phyloP scores from a whole-genome alignment of 2,113 vertebrate species.

The Bubo scandiacus region DNA sequence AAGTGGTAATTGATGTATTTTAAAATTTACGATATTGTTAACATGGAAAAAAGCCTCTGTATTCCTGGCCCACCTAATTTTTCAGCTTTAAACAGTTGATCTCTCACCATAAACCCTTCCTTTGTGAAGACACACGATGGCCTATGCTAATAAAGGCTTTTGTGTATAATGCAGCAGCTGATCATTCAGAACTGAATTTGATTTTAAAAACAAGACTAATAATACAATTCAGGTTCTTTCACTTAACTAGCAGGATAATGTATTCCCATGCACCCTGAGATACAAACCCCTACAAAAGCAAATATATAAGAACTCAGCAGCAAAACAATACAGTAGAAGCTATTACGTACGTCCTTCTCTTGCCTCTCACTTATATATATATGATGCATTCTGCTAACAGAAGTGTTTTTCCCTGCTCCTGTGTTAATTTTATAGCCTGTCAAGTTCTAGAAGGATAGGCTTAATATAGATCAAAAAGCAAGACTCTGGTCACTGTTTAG shows the following conservation, averaged over 20 bases:
- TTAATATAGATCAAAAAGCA: slow-evolving; percentile 45
- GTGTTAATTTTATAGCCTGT: slow-evolving; percentile 11
- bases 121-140: neutral
- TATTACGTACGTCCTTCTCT: neutral
- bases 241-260: neutral
- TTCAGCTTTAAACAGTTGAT: neutral
- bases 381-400: neutral
- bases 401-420: slow-evolving; percentile 22
- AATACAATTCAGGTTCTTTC: neutral
- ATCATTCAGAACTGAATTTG: neutral
- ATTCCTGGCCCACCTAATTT: neutral
- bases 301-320: neutral
- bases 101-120: neutral
- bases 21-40: neutral
- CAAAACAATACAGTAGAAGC: neutral
- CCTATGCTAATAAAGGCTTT: neutral
- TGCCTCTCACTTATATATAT: neutral
- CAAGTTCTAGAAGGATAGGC: slow-evolving; percentile 18
- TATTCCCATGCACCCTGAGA: neutral
- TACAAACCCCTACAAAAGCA: neutral
- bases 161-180: neutral
- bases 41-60: neutral
- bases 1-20: neutral
- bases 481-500: slow-evolving; percentile 28
- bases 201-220: neutral